Percentiles rank a stretch among this genome's conserved stretches.
These are phyloP conservation scores for Synanthedon vespiformis DNA, from an alignment of 2,888 invertebrate genomes.

Conservation along the genomic window DNA sequence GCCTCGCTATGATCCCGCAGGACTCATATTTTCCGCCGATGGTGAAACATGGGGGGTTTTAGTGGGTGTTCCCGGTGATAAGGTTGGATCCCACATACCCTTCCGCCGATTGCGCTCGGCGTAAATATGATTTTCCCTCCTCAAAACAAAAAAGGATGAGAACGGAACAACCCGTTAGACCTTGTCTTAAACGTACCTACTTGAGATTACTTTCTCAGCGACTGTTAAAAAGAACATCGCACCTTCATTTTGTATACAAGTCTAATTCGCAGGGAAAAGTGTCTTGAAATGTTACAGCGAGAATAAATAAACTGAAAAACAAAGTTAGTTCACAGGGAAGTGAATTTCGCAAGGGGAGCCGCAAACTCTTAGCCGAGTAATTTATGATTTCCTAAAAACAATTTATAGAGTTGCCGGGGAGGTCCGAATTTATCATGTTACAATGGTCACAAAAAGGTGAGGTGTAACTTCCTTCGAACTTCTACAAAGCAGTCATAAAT, in stretches of 20 bases:
- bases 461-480: not conserved
- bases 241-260: not conserved
- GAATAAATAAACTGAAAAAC: slow-evolving; percentile 11
- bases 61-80: too few relatives aligned
- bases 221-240: not conserved
- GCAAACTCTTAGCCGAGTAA: slow-evolving; percentile 8
- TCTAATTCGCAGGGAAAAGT: not conserved
- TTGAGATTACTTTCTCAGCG: too few relatives aligned
- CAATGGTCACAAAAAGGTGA: not conserved
- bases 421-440: slow-evolving; percentile 5
- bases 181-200: too few relatives aligned
- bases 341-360: slow-evolving; percentile 7
- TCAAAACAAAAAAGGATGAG: too few relatives aligned
- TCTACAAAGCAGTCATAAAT: too few relatives aligned
- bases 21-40: too few relatives aligned
- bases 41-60: too few relatives aligned
- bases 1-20: too few relatives aligned
- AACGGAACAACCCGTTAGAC: too few relatives aligned
- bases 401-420: slow-evolving; percentile 9
- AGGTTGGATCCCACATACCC: too few relatives aligned
- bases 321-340: slow-evolving; percentile 12
- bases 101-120: too few relatives aligned
- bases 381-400: slow-evolving; percentile 16
- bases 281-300: slow-evolving; percentile 3
- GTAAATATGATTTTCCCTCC: too few relatives aligned